Percentiles rank a stretch among this genome's conserved stretches.
Conservation (phyloP, 1,140 invertebrate species). For the Drosophila oshimai region DNA sequence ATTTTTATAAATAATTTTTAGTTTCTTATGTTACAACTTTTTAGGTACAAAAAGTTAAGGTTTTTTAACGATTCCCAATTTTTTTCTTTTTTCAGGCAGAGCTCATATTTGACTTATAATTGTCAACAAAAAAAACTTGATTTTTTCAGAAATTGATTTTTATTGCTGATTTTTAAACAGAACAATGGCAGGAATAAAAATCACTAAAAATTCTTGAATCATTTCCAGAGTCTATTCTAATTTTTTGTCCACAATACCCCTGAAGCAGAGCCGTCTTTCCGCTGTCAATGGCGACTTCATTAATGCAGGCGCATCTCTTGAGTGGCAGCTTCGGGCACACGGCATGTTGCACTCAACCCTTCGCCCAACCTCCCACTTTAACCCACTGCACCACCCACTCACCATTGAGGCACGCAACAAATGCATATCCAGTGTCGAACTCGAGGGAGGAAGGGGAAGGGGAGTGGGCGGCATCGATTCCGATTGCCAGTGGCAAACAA, state of each 20-base stretch:
- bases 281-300: constrained; percentile 20
- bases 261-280: background rate
- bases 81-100: too few species aligned
- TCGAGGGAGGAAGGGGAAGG: background rate
- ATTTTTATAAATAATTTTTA: too few species aligned
- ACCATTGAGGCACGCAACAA: constrained; percentile 5
- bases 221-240: background rate
- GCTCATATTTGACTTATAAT: too few species aligned
- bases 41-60: too few species aligned
- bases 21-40: too few species aligned
- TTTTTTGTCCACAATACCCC: background rate
- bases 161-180: too few species aligned
- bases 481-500: constrained; percentile 47
- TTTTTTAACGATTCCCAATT: too few species aligned
- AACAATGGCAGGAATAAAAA: too few species aligned
- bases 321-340: constrained; percentile 23
- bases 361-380: background rate
- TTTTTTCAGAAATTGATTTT: too few species aligned
- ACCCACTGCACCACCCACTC: background rate
- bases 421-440: constrained; percentile 32
- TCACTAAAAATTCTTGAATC: too few species aligned
- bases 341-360: background rate
- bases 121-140: too few species aligned
- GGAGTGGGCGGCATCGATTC: constrained; percentile 15
- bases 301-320: constrained; percentile 28